A percentile compares a stretch with the other conserved stretches of the same genome.
Evolutionary conservation across 2,797 vertebrate genomes (phyloP).

Genomic region (Gobio occitaniae): DNA sequence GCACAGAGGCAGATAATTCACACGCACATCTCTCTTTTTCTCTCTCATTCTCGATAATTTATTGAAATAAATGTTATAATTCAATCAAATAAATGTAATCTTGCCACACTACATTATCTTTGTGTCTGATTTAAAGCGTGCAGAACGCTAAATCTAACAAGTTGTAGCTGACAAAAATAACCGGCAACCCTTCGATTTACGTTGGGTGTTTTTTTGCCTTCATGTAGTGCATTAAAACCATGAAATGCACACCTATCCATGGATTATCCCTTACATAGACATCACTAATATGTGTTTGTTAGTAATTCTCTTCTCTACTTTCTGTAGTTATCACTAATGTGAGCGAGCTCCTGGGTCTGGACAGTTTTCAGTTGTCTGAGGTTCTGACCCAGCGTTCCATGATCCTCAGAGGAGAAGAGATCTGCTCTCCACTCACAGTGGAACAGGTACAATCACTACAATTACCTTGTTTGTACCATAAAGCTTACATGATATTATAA

Average conservation of each 20-base stretch:
- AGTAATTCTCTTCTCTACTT: constrained; percentile 6
- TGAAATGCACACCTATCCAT: background rate
- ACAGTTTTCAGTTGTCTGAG: constrained; percentile 90
- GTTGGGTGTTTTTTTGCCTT: background rate
- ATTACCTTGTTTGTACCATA: no score
- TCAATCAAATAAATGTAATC: background rate
- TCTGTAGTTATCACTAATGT: constrained; percentile 82
- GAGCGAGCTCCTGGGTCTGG: constrained; percentile 90
- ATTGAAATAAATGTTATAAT: background rate
- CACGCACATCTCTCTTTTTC: background rate
- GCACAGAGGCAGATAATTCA: background rate
- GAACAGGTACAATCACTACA: constrained; percentile 81
- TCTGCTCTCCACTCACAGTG: constrained; percentile 92
- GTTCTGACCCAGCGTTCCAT: constrained; percentile 93
- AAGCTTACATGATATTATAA: no score
- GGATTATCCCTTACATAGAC: background rate
- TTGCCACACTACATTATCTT: background rate
- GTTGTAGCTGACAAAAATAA: background rate
- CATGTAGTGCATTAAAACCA: background rate
- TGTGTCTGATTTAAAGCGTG: no score
- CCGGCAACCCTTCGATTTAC: background rate
- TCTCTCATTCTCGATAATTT: background rate
- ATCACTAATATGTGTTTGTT: background rate
- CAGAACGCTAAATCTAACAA: background rate
- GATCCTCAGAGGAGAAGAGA: constrained; percentile 93